Evolutionary conservation across 1,140 invertebrate species (phyloP), one percentile per base, ranked within the genome.

Genomic region (Stegodyphus dumicola): DNA sequence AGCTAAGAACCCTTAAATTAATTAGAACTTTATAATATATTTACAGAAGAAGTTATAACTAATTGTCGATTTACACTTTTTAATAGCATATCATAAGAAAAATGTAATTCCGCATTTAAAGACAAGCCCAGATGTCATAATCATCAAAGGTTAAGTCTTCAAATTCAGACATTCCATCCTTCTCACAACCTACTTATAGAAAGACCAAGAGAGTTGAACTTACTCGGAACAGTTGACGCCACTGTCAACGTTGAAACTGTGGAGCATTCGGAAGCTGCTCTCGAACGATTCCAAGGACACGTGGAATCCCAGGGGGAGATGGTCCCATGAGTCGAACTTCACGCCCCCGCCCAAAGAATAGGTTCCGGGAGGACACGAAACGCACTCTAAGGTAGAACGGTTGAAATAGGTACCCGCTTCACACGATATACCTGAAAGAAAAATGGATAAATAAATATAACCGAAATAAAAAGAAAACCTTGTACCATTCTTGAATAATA

Each of bases 291-390:
- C 92, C 4, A 91, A 89, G 73, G 89, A 88, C 4, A 90, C 85
- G 66, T 90, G 89, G 86, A 93, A 93, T 54, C 91, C 91, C 18
- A 77, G 64, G 0, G 92, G 92, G 0, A 93, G 86, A 6, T 88
- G 87, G 13, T 92, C 90, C 92, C 92, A 93, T 4, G 89, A 89
- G 77, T 92, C 92, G 88, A 91, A 92, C 13, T 90, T 89, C 9
- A 92, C 89, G 6, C 92, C 92, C 48, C 92, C 92, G 0, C 93
- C 92, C 10, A 93, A 88, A 10, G 92, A 93, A 88, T 92, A 93
- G 11, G 91, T 91, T 6, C 93, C 92, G 13, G 91, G 88, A 13
- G 90, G 90, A 88, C 93, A 93, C 6, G 88, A 87, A 52, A 91
- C 88, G 88, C 93, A 93, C 65, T 90, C 89, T 74, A 93, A 89